These are phyloP conservation scores for Sprattus sprattus DNA, from an alignment of 2,113 vertebrate species.

Conservation along the genomic window DNA sequence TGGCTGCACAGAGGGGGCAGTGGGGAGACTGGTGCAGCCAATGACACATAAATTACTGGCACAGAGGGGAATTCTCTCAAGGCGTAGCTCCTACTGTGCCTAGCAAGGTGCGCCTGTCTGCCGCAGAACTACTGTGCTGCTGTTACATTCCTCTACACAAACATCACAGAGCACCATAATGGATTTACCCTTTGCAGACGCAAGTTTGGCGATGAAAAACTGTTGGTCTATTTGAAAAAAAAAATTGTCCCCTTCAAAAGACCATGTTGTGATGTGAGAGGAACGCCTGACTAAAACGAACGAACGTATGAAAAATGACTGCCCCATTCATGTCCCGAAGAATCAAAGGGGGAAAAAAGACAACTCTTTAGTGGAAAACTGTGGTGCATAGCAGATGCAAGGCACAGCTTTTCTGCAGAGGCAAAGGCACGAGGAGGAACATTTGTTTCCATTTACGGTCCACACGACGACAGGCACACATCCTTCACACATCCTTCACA, in stretches of 20 bases:
- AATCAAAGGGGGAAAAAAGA: not conserved
- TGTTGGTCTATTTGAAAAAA: not conserved
- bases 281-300: not conserved
- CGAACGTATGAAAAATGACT: not conserved
- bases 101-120: not conserved
- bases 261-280: not conserved
- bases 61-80: conserved; percentile 1
- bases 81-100: not conserved
- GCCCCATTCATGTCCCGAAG: not conserved
- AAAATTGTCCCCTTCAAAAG: not conserved
- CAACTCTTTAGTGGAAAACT: not conserved
- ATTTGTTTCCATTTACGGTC: conserved; percentile 62
- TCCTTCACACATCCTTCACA: not conserved
- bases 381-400: conserved; percentile 35
- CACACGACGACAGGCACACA: conserved; percentile 48
- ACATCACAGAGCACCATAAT: not conserved
- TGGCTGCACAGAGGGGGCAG: not conserved
- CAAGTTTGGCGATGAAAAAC: not conserved
- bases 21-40: not conserved
- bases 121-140: not conserved
- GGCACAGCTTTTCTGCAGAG: conserved; percentile 47
- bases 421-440: conserved; percentile 52
- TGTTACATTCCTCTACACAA: not conserved
- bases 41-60: conserved; percentile 3
- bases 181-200: not conserved